Evolutionary conservation across 2,113 vertebrate genomes (phyloP).

Genomic region (Gambusia affinis): DNA sequence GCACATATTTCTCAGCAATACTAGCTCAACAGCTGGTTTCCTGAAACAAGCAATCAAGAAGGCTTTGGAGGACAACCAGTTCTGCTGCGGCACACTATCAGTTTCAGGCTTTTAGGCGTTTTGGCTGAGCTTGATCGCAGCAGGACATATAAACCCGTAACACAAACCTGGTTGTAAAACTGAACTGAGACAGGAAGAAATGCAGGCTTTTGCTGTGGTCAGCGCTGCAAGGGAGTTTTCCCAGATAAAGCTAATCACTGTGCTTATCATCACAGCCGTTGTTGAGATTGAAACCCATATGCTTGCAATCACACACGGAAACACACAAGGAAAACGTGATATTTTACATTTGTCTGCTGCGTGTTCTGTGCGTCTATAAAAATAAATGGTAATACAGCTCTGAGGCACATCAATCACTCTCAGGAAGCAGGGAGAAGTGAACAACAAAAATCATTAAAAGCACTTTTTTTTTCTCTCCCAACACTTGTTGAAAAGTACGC

Average conservation of each 20-base stretch:
- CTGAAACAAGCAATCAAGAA: conserved; percentile 28
- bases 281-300: conserved; percentile 68
- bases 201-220: conserved; percentile 67
- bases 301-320: conserved; percentile 33
- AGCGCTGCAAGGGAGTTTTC: conserved; percentile 66
- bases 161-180: conserved; percentile 67
- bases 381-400: conserved; percentile 31
- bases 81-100: conserved; percentile 42
- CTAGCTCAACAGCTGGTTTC: conserved; percentile 10
- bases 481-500: conserved; percentile 36
- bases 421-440: conserved; percentile 18
- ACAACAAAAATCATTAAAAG: conserved; percentile 47
- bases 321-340: conserved; percentile 49
- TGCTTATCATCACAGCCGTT: conserved; percentile 63
- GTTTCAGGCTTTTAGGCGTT: conserved; percentile 36
- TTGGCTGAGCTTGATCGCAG: conserved; percentile 59
- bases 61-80: conserved; percentile 31
- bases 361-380: conserved; percentile 1
- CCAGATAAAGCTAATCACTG: conserved; percentile 71
- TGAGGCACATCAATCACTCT: conserved; percentile 31
- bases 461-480: conserved; percentile 1
- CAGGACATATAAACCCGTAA: conserved; percentile 33
- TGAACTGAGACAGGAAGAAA: conserved; percentile 58
- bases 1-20: background rate
- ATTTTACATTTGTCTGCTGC: conserved; percentile 48